phyloP scores from a whole-genome alignment of 2,797 vertebrate species.

The Odontamblyopus lacepedii region DNA sequence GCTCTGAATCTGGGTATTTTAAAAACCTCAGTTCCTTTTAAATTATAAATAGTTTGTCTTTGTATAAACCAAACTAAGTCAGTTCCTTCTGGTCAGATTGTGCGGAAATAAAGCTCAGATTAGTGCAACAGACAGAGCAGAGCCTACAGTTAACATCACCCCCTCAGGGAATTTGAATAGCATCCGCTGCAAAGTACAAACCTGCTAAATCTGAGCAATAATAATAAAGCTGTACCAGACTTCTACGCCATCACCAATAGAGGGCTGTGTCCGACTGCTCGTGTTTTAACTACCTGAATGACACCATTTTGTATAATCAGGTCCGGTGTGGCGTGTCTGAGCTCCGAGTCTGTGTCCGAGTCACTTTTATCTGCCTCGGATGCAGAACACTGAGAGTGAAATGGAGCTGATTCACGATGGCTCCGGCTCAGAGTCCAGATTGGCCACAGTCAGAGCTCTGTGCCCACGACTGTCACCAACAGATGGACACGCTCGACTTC shows the following conservation, averaged over 20 bases:
- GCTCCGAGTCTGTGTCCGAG: not conserved
- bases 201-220: too few species aligned
- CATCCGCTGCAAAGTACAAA: too few species aligned
- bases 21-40: too few species aligned
- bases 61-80: too few species aligned
- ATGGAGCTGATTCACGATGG: constrained; percentile 12
- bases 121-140: too few species aligned
- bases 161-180: too few species aligned
- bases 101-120: too few species aligned
- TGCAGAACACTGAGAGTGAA: constrained; percentile 17
- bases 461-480: constrained; percentile 46
- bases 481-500: constrained; percentile 45
- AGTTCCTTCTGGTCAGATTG: too few species aligned
- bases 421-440: constrained; percentile 37
- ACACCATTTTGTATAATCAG: constrained; percentile 20
- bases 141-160: too few species aligned
- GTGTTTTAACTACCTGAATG: constrained; percentile 45
- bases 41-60: too few species aligned
- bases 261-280: constrained; percentile 45
- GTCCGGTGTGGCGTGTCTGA: constrained; percentile 20
- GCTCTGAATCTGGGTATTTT: too few species aligned
- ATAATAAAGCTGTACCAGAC: too few species aligned
- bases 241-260: constrained; percentile 23
- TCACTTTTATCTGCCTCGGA: constrained; percentile 15
- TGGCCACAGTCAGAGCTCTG: constrained; percentile 20